These are phyloP conservation scores for Talpa occidentalis DNA, from an alignment of 2,113 vertebrate species.

Conservation along the genomic window DNA sequence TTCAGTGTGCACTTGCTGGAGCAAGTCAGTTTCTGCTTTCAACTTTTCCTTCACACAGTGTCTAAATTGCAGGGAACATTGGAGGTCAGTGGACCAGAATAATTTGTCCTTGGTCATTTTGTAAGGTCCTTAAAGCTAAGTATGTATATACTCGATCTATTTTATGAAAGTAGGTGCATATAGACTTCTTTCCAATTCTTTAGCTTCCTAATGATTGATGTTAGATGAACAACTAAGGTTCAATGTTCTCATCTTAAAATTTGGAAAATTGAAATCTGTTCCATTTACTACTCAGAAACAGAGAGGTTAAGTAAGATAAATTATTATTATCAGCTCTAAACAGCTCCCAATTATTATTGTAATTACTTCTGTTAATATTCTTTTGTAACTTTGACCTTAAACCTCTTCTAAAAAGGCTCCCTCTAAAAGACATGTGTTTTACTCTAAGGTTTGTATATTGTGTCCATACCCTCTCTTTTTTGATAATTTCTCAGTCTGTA, in stretches of 20 bases:
- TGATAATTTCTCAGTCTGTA: not conserved
- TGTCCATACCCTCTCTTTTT: not conserved
- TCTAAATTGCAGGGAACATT: constrained; percentile 35
- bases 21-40: constrained; percentile 27
- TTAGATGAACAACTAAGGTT: not conserved
- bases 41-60: constrained; percentile 1
- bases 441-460: not conserved
- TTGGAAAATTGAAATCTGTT: not conserved
- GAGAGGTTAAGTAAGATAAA: not conserved
- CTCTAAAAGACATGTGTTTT: not conserved
- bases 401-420: not conserved
- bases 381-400: not conserved
- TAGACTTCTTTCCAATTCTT: not conserved
- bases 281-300: not conserved
- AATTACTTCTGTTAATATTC: not conserved
- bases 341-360: not conserved
- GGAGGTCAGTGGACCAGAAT: constrained; percentile 42
- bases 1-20: not conserved
- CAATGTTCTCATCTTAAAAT: not conserved
- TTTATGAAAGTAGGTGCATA: constrained; percentile 19
- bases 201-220: not conserved
- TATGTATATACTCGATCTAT: not conserved
- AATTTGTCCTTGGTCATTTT: constrained; percentile 48
- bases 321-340: not conserved
- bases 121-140: not conserved